Evolutionary conservation across 2,113 vertebrate genomes (phyloP).

Genomic region (Sorex fumeus): DNA sequence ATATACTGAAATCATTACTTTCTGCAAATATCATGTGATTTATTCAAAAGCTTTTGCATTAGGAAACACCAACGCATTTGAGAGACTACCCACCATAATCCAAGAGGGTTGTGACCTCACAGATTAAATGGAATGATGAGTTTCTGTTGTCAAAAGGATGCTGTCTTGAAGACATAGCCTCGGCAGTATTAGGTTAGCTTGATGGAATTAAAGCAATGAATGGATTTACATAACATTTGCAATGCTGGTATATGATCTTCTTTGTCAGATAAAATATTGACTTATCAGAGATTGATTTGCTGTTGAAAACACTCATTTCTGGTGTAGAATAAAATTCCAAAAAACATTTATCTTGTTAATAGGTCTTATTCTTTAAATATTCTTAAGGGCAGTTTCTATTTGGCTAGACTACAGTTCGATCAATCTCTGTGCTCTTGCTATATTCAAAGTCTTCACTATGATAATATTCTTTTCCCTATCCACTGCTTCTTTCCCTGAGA

Average conservation of each 20-base stretch:
- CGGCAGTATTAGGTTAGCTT: conserved; percentile 75
- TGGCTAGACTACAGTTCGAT: conserved; percentile 68
- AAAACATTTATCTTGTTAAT: conserved; percentile 78
- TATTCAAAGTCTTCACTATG: not conserved
- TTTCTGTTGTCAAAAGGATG: conserved; percentile 86
- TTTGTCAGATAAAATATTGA: conserved; percentile 82
- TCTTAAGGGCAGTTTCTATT: conserved; percentile 76
- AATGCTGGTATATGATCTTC: conserved; percentile 74
- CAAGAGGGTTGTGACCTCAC: conserved; percentile 81
- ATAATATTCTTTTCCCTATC: conserved; percentile 6
- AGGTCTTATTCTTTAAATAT: conserved; percentile 58
- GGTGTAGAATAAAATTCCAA: conserved; percentile 72
- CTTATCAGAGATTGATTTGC: conserved; percentile 81
- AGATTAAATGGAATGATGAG: conserved; percentile 87
- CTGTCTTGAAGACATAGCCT: conserved; percentile 80
- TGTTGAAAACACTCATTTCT: conserved; percentile 80
- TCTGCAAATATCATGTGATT: conserved; percentile 83
- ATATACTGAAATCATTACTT: conserved; percentile 69
- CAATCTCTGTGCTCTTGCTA: conserved; percentile 45
- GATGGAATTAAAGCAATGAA: conserved; percentile 82
- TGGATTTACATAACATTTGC: conserved; percentile 83
- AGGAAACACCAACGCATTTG: conserved; percentile 76
- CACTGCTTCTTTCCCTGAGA: not conserved
- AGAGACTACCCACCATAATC: conserved; percentile 84
- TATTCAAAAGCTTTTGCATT: conserved; percentile 81